phyloP scores from a whole-genome alignment of 2,797 vertebrate species.

The Rhabdomys pumilio region DNA sequence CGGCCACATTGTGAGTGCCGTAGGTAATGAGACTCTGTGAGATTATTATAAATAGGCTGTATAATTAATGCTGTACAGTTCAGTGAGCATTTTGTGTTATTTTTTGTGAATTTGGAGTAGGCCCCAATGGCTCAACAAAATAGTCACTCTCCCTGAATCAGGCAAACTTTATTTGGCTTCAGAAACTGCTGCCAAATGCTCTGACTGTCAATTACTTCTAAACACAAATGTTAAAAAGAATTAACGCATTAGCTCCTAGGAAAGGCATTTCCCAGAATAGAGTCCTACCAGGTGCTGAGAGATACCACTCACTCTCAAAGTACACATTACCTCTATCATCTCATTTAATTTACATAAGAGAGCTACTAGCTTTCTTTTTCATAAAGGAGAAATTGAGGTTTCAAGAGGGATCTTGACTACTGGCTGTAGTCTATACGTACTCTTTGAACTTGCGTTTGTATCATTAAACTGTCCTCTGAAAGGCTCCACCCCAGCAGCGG shows the following conservation, averaged over 20 bases:
- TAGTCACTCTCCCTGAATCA: constrained; percentile 71
- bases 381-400: neutral
- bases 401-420: neutral
- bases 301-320: neutral
- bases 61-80: constrained; percentile 77
- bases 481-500: neutral
- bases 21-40: constrained; percentile 81
- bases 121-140: constrained; percentile 74
- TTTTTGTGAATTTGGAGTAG: constrained; percentile 75
- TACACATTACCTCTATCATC: neutral
- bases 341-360: neutral
- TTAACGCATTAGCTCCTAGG: constrained; percentile 50
- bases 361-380: neutral
- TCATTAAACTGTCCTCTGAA: neutral
- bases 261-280: constrained; percentile 34
- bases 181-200: constrained; percentile 66
- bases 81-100: constrained; percentile 77
- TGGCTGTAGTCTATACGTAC: neutral
- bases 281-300: neutral
- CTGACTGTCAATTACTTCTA: constrained; percentile 58
- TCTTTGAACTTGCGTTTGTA: neutral
- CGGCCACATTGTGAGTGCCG: constrained; percentile 69
- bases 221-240: constrained; percentile 69
- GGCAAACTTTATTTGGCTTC: constrained; percentile 69
- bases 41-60: constrained; percentile 81